Conservation (phyloP, 2,888 invertebrate species). For the Cactoblastis cactorum region DNA sequence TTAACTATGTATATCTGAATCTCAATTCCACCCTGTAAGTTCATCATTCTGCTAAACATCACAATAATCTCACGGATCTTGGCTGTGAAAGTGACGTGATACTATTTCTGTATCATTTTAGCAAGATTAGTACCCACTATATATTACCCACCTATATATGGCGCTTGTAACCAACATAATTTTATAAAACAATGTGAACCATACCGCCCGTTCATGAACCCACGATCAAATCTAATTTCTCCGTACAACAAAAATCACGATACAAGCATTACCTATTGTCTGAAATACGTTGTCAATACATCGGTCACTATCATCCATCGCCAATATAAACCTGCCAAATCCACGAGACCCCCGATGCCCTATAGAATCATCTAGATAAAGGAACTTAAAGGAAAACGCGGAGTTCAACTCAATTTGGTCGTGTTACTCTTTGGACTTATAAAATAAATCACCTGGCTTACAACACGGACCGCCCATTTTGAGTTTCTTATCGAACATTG, state of each 20-base stretch:
- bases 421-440: constrained; percentile 44
- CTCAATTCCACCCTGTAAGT: too few relatives aligned
- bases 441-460: constrained; percentile 64
- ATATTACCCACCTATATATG: too few relatives aligned
- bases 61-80: too few relatives aligned
- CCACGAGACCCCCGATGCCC: constrained; percentile 25
- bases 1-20: too few relatives aligned
- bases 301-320: constrained; percentile 47
- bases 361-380: constrained; percentile 7
- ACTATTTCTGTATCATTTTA: too few relatives aligned
- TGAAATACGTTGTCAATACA: constrained; percentile 49
- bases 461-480: constrained; percentile 66
- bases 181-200: background rate
- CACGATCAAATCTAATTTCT: constrained; percentile 2
- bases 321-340: constrained; percentile 44
- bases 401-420: constrained; percentile 30
- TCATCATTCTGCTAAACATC: too few relatives aligned
- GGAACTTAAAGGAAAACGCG: background rate
- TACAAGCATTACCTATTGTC: constrained; percentile 56
- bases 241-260: constrained; percentile 30
- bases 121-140: too few relatives aligned
- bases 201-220: background rate
- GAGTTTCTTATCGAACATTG: constrained; percentile 68
- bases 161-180: too few relatives aligned
- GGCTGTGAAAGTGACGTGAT: too few relatives aligned